Percentiles rank a stretch among this genome's conserved stretches.
Conservation (phyloP, 1,140 invertebrate genomes). For the Brachionus calyciflorus region DNA sequence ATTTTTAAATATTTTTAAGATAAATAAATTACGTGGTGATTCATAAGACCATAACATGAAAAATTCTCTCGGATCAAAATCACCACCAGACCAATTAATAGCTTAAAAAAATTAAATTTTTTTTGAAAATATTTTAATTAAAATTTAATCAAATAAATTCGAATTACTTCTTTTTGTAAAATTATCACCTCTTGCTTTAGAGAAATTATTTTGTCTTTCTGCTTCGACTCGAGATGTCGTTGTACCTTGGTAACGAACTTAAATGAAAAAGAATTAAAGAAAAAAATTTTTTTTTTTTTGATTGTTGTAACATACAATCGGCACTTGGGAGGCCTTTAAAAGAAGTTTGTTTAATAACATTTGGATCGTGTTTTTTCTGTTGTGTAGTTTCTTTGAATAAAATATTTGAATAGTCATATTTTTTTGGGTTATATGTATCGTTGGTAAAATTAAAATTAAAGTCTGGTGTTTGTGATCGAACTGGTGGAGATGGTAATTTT, state of each 20-base stretch:
- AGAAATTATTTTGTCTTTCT: too few species aligned
- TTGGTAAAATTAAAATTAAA: too few species aligned
- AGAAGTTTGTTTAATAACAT: not conserved
- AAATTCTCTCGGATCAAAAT: conserved; percentile 45
- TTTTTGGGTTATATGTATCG: not conserved
- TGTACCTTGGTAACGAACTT: too few species aligned
- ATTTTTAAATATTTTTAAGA: not conserved
- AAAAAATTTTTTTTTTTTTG: not conserved
- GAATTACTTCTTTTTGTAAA: conserved; percentile 14
- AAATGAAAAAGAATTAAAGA: not conserved
- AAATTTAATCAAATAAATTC: not conserved
- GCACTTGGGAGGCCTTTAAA: not conserved
- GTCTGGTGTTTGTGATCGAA: not conserved
- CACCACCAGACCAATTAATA: conserved; percentile 21
- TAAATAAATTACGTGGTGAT: conserved; percentile 7
- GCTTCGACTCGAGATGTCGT: too few species aligned
- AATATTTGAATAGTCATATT: conserved; percentile 32
- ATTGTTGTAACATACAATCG: not conserved
- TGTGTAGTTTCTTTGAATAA: not conserved
- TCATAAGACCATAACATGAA: conserved; percentile 35
- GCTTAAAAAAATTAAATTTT: conserved; percentile 5
- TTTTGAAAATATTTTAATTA: not conserved
- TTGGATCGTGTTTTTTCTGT: not conserved
- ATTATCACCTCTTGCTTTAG: not conserved
- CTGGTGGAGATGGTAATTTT: not conserved